Evolutionary conservation across 35 echinoderm and acorn worm species (phyloP).

Genomic region (Apostichopus californicus): DNA sequence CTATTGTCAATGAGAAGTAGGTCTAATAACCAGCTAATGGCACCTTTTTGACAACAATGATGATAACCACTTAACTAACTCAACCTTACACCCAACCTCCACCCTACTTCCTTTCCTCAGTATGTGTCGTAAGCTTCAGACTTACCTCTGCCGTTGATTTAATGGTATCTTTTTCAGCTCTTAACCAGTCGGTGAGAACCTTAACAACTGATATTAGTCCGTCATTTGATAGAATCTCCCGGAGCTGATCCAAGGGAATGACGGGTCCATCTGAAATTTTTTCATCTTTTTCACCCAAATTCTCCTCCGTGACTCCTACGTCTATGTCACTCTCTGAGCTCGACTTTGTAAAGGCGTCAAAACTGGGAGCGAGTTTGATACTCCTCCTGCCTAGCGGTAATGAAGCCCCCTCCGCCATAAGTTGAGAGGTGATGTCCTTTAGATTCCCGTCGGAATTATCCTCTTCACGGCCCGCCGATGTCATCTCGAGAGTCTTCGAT

Average conservation of each 20-base stretch:
- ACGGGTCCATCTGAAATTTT: constrained; percentile 24
- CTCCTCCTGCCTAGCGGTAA: constrained; percentile 45
- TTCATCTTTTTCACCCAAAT: background rate
- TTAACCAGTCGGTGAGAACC: constrained; percentile 52
- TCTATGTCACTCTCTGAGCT: constrained; percentile 34
- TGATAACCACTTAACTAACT: too few species aligned
- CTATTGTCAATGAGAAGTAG: background rate
- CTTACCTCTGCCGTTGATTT: constrained; percentile 53
- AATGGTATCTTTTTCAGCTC: constrained; percentile 35
- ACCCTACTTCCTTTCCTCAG: too few species aligned
- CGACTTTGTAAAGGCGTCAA: constrained; percentile 44
- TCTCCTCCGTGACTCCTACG: background rate
- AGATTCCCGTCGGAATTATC: constrained; percentile 11
- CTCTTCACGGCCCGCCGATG: background rate
- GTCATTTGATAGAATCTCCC: constrained; percentile 16
- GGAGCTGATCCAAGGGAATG: constrained; percentile 34
- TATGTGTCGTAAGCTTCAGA: too few species aligned
- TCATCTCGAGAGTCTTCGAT: constrained; percentile 15
- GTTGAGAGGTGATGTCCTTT: constrained; percentile 40
- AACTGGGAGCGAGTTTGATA: constrained; percentile 42
- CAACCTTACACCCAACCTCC: too few species aligned
- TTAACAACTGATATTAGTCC: constrained; percentile 37
- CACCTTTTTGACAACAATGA: background rate
- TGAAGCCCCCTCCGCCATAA: constrained; percentile 29
- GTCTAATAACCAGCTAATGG: background rate